Percentiles rank a stretch among this genome's conserved stretches.
Conservation (phyloP, 2,888 invertebrate genomes). For the Cheilosia scutellata region DNA sequence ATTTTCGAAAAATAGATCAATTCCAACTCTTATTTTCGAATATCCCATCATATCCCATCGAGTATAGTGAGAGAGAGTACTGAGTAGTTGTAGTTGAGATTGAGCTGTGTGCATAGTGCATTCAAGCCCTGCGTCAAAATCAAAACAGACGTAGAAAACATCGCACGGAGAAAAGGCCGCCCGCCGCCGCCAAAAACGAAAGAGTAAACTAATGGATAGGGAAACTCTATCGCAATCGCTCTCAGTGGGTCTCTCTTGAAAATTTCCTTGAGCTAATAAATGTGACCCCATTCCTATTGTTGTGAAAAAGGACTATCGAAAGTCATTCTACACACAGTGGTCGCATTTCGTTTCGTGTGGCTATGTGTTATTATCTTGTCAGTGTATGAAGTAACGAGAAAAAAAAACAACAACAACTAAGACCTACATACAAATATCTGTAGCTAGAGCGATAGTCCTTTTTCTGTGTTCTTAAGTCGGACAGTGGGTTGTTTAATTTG, state of each 20-base stretch:
- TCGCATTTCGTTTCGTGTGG: slow-evolving; percentile 34
- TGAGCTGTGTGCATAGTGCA: slow-evolving; percentile 12
- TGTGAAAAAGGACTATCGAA: slow-evolving; percentile 72
- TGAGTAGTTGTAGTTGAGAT: neutral
- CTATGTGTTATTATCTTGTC: slow-evolving; percentile 46
- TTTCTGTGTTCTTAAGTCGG: slow-evolving; percentile 53
- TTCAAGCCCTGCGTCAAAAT: slow-evolving; percentile 36
- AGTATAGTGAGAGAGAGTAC: slow-evolving; percentile 4
- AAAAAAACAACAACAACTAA: slow-evolving; percentile 26
- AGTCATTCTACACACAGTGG: slow-evolving; percentile 45
- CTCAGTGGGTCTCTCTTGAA: slow-evolving; percentile 62
- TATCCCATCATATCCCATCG: neutral
- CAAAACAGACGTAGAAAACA: slow-evolving; percentile 19
- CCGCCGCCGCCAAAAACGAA: slow-evolving; percentile 38
- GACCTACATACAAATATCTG: slow-evolving; percentile 51
- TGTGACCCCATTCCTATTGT: slow-evolving; percentile 75
- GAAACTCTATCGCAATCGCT: slow-evolving; percentile 33
- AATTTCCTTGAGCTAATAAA: slow-evolving; percentile 75
- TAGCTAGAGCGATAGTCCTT: slow-evolving; percentile 32
- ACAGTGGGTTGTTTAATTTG: slow-evolving; percentile 41
- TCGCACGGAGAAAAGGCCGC: slow-evolving; percentile 28
- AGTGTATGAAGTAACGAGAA: slow-evolving; percentile 36
- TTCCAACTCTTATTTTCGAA: slow-evolving; percentile 49
- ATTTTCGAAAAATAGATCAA: slow-evolving; percentile 35
- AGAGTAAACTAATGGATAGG: slow-evolving; percentile 34